phyloP scores from a whole-genome alignment of 1,140 invertebrate species.

The Ips typographus region DNA sequence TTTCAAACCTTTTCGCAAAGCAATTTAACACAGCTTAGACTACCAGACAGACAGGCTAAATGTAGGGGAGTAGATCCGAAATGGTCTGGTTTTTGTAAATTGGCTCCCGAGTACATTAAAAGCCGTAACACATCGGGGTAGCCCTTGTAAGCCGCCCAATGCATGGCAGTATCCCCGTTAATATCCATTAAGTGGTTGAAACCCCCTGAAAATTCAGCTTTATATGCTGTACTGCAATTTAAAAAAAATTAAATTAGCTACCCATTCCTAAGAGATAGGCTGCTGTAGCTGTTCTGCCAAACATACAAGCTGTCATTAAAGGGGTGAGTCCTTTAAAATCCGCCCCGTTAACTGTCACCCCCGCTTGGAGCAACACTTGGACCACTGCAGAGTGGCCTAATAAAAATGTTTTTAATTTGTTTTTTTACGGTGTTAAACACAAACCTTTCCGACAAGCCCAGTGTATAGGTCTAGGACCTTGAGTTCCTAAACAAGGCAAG shows the following conservation, averaged over 20 bases:
- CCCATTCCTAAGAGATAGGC: slow-evolving; percentile 85
- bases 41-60: slow-evolving; percentile 87
- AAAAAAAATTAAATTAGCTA: background rate
- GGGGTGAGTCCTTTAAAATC: slow-evolving; percentile 91
- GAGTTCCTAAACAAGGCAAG: slow-evolving; percentile 80
- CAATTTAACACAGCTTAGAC: slow-evolving; percentile 75
- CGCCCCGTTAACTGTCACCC: slow-evolving; percentile 84
- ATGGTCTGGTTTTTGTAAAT: slow-evolving; percentile 86
- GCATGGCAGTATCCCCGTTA: slow-evolving; percentile 88
- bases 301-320: slow-evolving; percentile 90
- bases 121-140: slow-evolving; percentile 84
- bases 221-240: background rate
- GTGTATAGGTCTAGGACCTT: slow-evolving; percentile 87
- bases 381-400: slow-evolving; percentile 80
- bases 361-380: slow-evolving; percentile 65
- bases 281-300: slow-evolving; percentile 84
- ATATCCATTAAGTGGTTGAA: slow-evolving; percentile 83
- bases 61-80: slow-evolving; percentile 92
- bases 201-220: slow-evolving; percentile 54
- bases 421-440: background rate
- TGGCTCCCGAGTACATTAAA: slow-evolving; percentile 87
- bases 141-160: slow-evolving; percentile 93
- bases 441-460: slow-evolving; percentile 76
- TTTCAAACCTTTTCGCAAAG: slow-evolving; percentile 77
- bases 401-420: slow-evolving; percentile 3